These are phyloP conservation scores for Varecia variegata DNA, from an alignment of 2,797 vertebrate species.

Conservation along the genomic window DNA sequence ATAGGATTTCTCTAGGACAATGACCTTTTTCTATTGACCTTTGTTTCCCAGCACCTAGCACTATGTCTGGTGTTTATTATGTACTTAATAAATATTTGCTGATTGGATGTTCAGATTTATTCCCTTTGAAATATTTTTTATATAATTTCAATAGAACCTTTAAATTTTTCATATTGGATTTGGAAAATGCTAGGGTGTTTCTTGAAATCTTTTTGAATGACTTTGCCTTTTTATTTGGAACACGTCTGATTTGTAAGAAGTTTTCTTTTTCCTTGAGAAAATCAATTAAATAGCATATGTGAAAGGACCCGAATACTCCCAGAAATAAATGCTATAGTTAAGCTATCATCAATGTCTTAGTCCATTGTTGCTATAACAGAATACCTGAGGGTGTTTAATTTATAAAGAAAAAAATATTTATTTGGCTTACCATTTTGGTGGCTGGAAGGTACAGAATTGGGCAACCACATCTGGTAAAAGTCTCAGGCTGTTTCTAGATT, in stretches of 20 bases:
- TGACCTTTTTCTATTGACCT: neutral
- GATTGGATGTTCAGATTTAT: neutral
- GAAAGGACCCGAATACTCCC: neutral
- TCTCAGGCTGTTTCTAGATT: neutral
- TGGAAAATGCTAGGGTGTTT: neutral
- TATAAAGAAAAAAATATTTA: neutral
- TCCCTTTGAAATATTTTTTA: neutral
- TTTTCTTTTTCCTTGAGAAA: conserved; percentile 17
- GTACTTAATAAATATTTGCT: conserved; percentile 7
- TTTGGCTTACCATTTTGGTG: neutral
- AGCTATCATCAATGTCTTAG: neutral
- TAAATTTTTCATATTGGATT: neutral
- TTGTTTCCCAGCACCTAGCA: neutral
- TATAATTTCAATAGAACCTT: neutral
- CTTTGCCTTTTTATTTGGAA: neutral
- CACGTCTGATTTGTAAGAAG: neutral
- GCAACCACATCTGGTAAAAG: neutral
- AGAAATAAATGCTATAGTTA: neutral
- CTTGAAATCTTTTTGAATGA: neutral
- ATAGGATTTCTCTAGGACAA: neutral
- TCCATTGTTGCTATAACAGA: neutral
- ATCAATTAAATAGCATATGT: neutral
- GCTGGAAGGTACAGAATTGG: neutral
- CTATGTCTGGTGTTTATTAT: neutral
- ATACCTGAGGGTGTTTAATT: neutral